These are phyloP conservation scores for Dasyurus viverrinus DNA, from an alignment of 2,113 vertebrate genomes.

Conservation along the genomic window DNA sequence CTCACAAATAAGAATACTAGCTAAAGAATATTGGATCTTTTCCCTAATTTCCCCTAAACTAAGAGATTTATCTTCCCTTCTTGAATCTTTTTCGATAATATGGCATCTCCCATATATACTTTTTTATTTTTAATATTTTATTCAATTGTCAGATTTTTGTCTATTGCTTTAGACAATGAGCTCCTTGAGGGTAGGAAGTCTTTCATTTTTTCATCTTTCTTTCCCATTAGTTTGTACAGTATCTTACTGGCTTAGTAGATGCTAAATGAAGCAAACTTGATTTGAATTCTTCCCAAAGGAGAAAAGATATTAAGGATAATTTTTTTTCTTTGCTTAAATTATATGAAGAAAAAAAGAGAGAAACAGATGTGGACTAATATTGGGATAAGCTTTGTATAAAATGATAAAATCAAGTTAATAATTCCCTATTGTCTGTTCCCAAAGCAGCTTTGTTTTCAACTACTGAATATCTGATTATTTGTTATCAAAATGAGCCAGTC, in stretches of 20 bases:
- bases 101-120: background rate
- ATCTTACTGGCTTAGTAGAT: background rate
- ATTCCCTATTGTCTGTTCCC: background rate
- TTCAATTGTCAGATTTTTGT: background rate
- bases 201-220: background rate
- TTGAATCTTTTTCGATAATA: background rate
- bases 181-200: background rate
- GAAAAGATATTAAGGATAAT: background rate
- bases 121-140: background rate
- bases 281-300: conserved; percentile 11
- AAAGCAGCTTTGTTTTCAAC: background rate
- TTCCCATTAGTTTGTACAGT: background rate
- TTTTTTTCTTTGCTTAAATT: background rate
- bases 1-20: background rate
- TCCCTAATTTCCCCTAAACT: background rate
- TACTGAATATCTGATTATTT: conserved; percentile 1
- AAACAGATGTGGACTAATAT: background rate
- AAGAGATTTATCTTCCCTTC: background rate
- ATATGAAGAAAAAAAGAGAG: conserved; percentile 4
- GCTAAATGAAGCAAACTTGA: background rate
- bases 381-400: background rate
- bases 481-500: background rate
- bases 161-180: background rate
- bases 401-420: background rate
- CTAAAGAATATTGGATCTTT: background rate